phyloP scores from a whole-genome alignment of 1,140 invertebrate genomes.

The Cardiocondyla obscurior region DNA sequence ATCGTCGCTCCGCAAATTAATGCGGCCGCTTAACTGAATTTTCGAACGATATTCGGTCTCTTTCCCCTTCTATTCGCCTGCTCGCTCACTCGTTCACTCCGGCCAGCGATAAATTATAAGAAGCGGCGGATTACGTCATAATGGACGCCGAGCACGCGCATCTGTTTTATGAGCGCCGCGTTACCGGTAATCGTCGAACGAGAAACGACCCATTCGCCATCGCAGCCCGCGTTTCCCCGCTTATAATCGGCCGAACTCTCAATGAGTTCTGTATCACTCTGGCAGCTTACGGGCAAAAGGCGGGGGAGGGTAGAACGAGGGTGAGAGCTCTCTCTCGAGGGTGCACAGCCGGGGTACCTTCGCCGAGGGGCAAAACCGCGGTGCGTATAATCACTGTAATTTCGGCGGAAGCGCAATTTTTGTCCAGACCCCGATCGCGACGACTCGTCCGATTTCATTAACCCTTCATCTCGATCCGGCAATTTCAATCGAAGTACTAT shows the following conservation, averaged over 20 bases:
- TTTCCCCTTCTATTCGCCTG: no score
- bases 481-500: constrained; percentile 28
- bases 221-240: constrained; percentile 61
- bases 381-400: constrained; percentile 81
- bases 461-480: constrained; percentile 26
- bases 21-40: constrained; percentile 52
- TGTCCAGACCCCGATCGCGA: constrained; percentile 66
- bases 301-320: no score
- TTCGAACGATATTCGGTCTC: constrained; percentile 50
- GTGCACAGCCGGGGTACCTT: constrained; percentile 66
- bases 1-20: constrained; percentile 48
- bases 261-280: constrained; percentile 27
- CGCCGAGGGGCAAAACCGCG: constrained; percentile 71
- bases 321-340: background rate
- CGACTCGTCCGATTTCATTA: constrained; percentile 74
- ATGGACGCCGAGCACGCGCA: constrained; percentile 55
- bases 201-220: constrained; percentile 64
- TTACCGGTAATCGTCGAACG: constrained; percentile 77
- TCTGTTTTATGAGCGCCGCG: constrained; percentile 60
- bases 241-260: constrained; percentile 70
- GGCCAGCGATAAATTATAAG: constrained; percentile 49
- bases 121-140: constrained; percentile 55
- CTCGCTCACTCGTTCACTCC: background rate
- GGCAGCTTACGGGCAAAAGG: background rate
- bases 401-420: constrained; percentile 77